These are phyloP conservation scores for Heliconius congener DNA, from an alignment of 1,140 invertebrate species.

Conservation along the genomic window DNA sequence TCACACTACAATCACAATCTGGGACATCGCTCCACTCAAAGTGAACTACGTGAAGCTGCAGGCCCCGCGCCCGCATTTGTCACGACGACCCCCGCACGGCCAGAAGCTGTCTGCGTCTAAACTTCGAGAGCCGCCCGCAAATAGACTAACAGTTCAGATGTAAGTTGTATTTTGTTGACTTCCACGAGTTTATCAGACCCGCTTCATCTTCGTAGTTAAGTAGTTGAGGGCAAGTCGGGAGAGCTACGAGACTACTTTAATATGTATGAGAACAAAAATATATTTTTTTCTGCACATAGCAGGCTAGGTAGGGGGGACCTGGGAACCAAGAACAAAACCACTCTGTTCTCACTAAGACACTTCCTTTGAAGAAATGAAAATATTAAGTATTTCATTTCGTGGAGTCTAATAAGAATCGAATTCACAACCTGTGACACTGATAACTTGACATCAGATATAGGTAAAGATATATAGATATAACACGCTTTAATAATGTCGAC, in stretches of 20 bases:
- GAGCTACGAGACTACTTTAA: neutral
- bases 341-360: too few species aligned
- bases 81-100: neutral
- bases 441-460: too few species aligned
- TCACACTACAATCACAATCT: neutral
- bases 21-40: neutral
- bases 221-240: neutral
- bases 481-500: too few species aligned
- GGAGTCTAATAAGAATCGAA: too few species aligned
- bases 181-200: neutral
- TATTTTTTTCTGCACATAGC: too few species aligned
- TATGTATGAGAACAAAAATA: neutral
- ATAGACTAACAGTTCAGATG: slow-evolving; percentile 21
- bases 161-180: slow-evolving; percentile 21
- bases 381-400: too few species aligned
- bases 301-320: too few species aligned
- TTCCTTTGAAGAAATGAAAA: too few species aligned
- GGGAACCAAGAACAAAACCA: too few species aligned
- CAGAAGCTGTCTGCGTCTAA: neutral
- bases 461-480: too few species aligned
- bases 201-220: neutral
- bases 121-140: slow-evolving; percentile 10
- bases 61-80: slow-evolving; percentile 13
- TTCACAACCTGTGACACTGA: too few species aligned
- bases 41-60: neutral